Conservation (phyloP, 2,113 vertebrate species). For the Orthonyx spaldingii region DNA sequence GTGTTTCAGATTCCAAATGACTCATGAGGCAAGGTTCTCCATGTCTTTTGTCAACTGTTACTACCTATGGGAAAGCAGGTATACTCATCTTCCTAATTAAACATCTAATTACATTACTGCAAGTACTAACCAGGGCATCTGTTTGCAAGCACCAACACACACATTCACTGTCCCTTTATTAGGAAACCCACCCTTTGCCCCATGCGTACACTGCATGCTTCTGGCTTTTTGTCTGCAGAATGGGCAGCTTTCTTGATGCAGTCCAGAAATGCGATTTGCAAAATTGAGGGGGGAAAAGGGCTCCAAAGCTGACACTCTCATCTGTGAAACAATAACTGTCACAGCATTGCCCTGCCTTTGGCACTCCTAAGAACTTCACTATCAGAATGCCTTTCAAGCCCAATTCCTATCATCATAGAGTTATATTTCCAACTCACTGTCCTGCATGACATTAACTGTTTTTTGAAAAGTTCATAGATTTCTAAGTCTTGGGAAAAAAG, state of each 20-base stretch:
- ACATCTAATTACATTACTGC: not conserved
- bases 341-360: not conserved
- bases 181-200: not conserved
- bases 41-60: not conserved
- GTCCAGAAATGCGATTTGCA: not conserved
- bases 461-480: not conserved
- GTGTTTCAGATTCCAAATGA: not conserved
- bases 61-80: not conserved
- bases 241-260: not conserved
- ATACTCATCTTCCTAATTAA: not conserved
- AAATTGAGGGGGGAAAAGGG: fast-evolving
- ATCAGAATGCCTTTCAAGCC: not conserved
- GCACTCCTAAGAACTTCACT: not conserved
- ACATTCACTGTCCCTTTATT: not conserved
- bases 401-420: not conserved
- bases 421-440: not conserved
- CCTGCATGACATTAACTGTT: not conserved
- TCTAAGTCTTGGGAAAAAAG: not conserved
- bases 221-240: not conserved
- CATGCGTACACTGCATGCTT: fast-evolving
- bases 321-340: not conserved
- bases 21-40: not conserved
- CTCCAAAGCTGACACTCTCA: not conserved
- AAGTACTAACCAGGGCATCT: not conserved
- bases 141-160: not conserved